Evolutionary conservation across 37 sponge, comb jelly and placozoan species (phyloP), one percentile per base, ranked within the genome.

Genomic region (Chondrilla cf. caribensis): DNA sequence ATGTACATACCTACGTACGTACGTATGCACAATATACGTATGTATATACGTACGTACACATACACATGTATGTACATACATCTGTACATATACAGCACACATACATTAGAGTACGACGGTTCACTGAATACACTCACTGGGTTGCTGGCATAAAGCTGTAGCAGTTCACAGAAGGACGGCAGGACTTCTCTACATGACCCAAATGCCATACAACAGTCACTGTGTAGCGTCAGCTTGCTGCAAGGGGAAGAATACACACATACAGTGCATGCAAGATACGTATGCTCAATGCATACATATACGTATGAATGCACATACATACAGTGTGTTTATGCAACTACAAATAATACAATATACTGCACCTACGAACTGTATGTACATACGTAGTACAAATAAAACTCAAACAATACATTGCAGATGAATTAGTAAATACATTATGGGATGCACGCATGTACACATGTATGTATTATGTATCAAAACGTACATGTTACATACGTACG

Each of bases 171-270:
- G 39, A 82, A 29, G 0, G 83, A 22, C 11, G 68, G 83, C 33
- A 82, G 68, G 42, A 14, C 72, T 42, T 31, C 76, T 37, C 76
- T 73, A 37, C 76, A 73, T 73, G 76, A 73, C 2, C 21, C 76
- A 6, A 73, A 54, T 2, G 83, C 86, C 0, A 42, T 64, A 60
- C 79, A 62, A 54, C 83, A 85, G 25, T 85, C 82, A 11, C 28
- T 44, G 35, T 82, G 82, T 26, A 88, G 83, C 15, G 89, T 92
- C 80, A 92, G 89, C 82, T 92, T 92, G 59, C 92, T 92, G 76
- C 0, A 80, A 31, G 7, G 31, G 36, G 24, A 6, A 37, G 37
- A 14, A 68, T 55, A 17, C n/a, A n/a, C n/a, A n/a, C n/a, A n/a
- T n/a, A n/a, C n/a, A n/a, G n/a, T n/a, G n/a, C n/a, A n/a, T n/a